phyloP scores from a whole-genome alignment of 2,113 vertebrate species.

The Nanorana parkeri region DNA sequence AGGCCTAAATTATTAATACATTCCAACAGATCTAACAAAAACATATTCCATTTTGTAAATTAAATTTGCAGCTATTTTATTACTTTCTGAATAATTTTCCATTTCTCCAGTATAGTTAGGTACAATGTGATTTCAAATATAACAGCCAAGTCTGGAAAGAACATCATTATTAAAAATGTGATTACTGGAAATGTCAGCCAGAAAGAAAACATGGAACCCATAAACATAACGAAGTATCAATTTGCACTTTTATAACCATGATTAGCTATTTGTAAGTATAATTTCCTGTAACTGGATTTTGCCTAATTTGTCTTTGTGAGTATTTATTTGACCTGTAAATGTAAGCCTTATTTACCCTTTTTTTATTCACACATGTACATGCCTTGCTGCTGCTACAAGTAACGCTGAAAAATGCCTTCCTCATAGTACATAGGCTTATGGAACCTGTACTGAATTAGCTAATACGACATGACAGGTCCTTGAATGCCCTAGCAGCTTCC shows the following conservation, averaged over 20 bases:
- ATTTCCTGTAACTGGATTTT: slow-evolving; percentile 38
- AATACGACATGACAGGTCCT: too few relatives aligned
- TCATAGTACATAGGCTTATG: too few relatives aligned
- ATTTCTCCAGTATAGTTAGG: slow-evolving; percentile 12
- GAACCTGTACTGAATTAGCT: too few relatives aligned
- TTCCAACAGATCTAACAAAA: neutral
- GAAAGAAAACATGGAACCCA: slow-evolving; percentile 36
- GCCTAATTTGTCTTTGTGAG: neutral
- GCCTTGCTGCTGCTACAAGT: too few relatives aligned
- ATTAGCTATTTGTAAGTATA: slow-evolving; percentile 24
- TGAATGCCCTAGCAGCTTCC: too few relatives aligned
- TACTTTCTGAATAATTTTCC: slow-evolving; percentile 31
- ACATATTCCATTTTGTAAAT: slow-evolving; percentile 5
- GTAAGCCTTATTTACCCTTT: too few relatives aligned
- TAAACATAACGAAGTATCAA: slow-evolving; percentile 32
- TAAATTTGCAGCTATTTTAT: slow-evolving; percentile 18
- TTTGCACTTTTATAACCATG: slow-evolving; percentile 39
- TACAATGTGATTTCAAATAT: slow-evolving; percentile 20
- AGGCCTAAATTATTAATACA: slow-evolving; percentile 27
- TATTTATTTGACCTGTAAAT: slow-evolving; percentile 1
- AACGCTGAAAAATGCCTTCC: too few relatives aligned
- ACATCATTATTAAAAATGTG: slow-evolving; percentile 46
- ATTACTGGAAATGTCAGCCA: slow-evolving; percentile 48
- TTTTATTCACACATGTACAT: too few relatives aligned
- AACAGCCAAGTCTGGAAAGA: slow-evolving; percentile 30